Evolutionary conservation across 2,797 vertebrate genomes (phyloP), one percentile per base, ranked within the genome.

Genomic region (Neosalanx taihuensis): DNA sequence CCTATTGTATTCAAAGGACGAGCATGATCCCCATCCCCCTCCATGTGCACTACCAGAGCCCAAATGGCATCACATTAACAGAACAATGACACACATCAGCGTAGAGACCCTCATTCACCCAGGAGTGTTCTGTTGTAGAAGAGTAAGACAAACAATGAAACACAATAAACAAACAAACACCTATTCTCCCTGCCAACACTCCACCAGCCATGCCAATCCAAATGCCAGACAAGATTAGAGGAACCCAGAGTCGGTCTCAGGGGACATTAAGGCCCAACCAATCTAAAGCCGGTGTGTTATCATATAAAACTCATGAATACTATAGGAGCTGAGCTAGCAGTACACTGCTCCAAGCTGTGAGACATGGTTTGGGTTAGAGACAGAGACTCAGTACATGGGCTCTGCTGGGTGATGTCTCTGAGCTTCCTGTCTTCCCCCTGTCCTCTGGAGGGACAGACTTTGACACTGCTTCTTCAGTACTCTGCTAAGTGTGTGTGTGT

Each of bases 1-100:
- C 71, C 88, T 83, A 89, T 92, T 93, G 92, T 92, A 88, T 87
- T 84, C 75, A 69, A 78, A 87, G 85, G 89, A 90, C 84, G 83
- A 90, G 86, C 51, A 81, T 86, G 79, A 86, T 41, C 87, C 83
- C 81, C 76, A 79, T 83, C 79, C 83, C 26, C 53, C 75, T 74
- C 70, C 74, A 73, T 69, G 72, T 70, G 76, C 67, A 70, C 70
- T 64, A 69, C 23, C 23, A 26, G 23, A 26, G 23, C 68, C 56
- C 64, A 75, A 5, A 46, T 1, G 5, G 41, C 41, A 46, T 46
- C 41, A 46, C 41, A 12, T 12, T 6, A 12, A 5, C 5, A 12
- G 41, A 5, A 6, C 5, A 46, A 46, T 12, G 41, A 12, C 41
- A 12, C 1, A 46, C 41, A 46, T 12, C 5, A 12, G 41, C 5